Base-by-base conservation (phyloP, 2,113 vertebrate species). In the Oceanites oceanicus region DNA sequence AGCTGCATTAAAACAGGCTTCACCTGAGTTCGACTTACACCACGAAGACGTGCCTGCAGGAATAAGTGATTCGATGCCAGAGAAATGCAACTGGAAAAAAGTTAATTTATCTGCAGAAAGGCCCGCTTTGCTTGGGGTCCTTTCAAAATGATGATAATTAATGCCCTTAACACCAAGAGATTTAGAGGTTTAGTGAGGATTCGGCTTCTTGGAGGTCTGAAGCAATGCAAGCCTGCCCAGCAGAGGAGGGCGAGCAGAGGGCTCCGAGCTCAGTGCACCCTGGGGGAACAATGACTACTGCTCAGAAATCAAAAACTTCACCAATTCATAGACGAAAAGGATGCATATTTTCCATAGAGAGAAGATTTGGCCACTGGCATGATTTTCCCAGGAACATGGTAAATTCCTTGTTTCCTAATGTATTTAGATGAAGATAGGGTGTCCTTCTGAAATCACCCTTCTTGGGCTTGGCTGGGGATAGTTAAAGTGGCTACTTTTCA, bases 241-340 rank as follows among this genome's bases (percentile, higher is more conserved):
- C 50, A 77, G 26, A 45, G 36, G 25, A 77, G 11, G 53, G 23
- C 0, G 2, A 81, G 42, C 68, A 85, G 68, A 66, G 50, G 49
- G 61, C 38, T 66, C 73, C 4, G 26, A 67, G 58, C 58, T 58
- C 58, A 36, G 52, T 30, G 47, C 22, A 42, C 25, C 7, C 27
- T 52, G 13, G 2, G 3, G 32, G 9, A 68, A 12, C 17, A 63
- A 12, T 0, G 0, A 72, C 6, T 16, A 30, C 15, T 14, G 20
- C 16, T 27, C 56, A 80, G 45, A 61, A 79, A 71, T 16, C 23
- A 56, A 38, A 87, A 55, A 26, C 15, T 29, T 72, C 30, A 38
- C n/a, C 34, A 67, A 17, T 13, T 61, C 13, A 15, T 21, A 26
- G 12, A 21, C 3, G 18, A 2, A 8, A 71, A 50, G 12, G 26